phyloP scores from a whole-genome alignment of 2,113 vertebrate species.

The Rutilus rutilus region DNA sequence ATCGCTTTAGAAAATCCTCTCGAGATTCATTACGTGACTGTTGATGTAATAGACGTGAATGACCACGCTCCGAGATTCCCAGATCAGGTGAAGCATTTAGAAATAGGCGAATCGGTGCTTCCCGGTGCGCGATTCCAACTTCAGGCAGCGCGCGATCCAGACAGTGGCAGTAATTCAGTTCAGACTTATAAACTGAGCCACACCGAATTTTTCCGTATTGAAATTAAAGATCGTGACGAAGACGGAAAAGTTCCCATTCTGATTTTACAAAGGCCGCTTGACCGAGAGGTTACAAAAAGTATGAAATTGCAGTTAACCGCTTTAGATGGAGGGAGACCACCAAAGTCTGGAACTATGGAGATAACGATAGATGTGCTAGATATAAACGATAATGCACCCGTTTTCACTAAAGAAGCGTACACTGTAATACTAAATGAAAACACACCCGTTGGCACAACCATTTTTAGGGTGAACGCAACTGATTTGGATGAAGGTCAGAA shows the following conservation, averaged over 20 bases:
- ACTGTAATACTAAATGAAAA: constrained; percentile 54
- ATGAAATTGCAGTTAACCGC: constrained; percentile 57
- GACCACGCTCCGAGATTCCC: constrained; percentile 68
- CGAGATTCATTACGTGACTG: constrained; percentile 67
- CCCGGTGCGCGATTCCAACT: constrained; percentile 65
- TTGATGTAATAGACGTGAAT: constrained; percentile 70
- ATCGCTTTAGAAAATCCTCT: constrained; percentile 68
- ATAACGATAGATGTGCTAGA: constrained; percentile 61
- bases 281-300: constrained; percentile 45
- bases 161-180: constrained; percentile 64
- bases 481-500: constrained; percentile 63
- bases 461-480: constrained; percentile 60
- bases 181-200: constrained; percentile 68
- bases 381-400: constrained; percentile 63
- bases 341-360: constrained; percentile 51
- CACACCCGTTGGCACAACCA: constrained; percentile 41
- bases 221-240: constrained; percentile 61
- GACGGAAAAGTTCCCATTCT: constrained; percentile 53
- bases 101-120: constrained; percentile 60
- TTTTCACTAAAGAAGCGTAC: constrained; percentile 59
- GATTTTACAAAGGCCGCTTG: constrained; percentile 54
- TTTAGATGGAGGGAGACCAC: constrained; percentile 59
- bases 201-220: constrained; percentile 65
- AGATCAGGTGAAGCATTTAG: constrained; percentile 63
- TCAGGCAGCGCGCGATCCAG: constrained; percentile 63